Evolutionary conservation across 2,113 vertebrate species (phyloP).

Genomic region (Rhodinocichla rosea): DNA sequence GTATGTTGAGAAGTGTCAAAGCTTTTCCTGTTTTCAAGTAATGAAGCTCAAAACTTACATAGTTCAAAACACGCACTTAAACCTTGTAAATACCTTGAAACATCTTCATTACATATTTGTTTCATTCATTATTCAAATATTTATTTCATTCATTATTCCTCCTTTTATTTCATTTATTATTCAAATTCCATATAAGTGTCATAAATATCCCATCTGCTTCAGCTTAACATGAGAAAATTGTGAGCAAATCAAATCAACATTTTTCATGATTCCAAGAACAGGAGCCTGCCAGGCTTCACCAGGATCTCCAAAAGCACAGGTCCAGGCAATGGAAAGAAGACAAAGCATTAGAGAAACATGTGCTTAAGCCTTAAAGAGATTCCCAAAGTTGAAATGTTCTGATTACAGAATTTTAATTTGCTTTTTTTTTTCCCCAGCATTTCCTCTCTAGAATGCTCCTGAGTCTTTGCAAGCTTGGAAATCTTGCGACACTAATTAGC

Average conservation of each 20-base stretch:
- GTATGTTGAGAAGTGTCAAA: background rate
- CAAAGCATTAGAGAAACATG: background rate
- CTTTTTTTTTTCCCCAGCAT: background rate
- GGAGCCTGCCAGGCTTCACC: background rate
- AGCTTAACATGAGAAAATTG: background rate
- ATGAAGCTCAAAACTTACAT: background rate
- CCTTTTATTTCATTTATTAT: background rate
- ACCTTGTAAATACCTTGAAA: background rate
- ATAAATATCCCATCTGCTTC: background rate
- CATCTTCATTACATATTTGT: background rate
- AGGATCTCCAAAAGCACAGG: background rate
- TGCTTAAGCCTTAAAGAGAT: background rate
- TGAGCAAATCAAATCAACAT: background rate
- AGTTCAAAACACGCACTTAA: background rate
- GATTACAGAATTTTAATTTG: background rate
- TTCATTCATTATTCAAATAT: accelerated
- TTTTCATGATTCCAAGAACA: background rate
- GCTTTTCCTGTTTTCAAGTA: background rate
- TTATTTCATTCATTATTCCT: too few relatives aligned
- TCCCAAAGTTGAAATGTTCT: background rate
- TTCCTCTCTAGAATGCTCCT: background rate
- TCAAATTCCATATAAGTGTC: background rate
- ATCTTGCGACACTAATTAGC: background rate
- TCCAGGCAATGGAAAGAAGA: background rate
- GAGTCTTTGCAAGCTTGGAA: background rate